These are phyloP conservation scores for Tiphia femorata DNA, from an alignment of 2,888 invertebrate species.

Conservation along the genomic window DNA sequence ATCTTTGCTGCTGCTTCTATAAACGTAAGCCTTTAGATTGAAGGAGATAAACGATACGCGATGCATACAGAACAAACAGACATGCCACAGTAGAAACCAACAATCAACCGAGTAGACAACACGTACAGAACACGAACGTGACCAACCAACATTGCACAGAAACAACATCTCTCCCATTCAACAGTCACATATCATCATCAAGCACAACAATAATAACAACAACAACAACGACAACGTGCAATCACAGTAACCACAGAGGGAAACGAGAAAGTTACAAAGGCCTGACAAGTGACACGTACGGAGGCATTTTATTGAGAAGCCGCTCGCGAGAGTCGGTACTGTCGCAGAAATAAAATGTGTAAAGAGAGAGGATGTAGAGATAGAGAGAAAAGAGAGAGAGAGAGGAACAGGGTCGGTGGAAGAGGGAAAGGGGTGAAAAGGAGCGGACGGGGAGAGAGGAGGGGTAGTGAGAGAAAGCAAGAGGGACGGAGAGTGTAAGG, in stretches of 20 bases:
- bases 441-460: conserved; percentile 9
- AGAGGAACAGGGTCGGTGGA: background rate
- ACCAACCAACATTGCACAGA: too few relatives aligned
- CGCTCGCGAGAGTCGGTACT: conserved; percentile 47
- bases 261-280: conserved; percentile 34
- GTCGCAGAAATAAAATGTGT: conserved; percentile 9
- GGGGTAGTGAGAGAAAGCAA: background rate
- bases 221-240: conserved; percentile 25
- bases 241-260: conserved; percentile 16
- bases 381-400: background rate
- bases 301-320: conserved; percentile 69
- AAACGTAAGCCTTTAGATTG: conserved; percentile 63
- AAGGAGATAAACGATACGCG: conserved; percentile 40
- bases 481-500: conserved; percentile 1
- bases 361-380: conserved; percentile 7
- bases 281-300: conserved; percentile 54
- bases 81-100: too few relatives aligned
- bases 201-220: conserved; percentile 29
- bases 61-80: conserved; percentile 36
- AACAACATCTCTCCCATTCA: too few relatives aligned
- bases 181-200: too few relatives aligned
- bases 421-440: conserved; percentile 13
- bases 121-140: too few relatives aligned
- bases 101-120: too few relatives aligned
- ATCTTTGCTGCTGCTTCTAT: conserved; percentile 63